Evolutionary conservation across 2,113 vertebrate genomes (phyloP).

Genomic region (Fulica atra): DNA sequence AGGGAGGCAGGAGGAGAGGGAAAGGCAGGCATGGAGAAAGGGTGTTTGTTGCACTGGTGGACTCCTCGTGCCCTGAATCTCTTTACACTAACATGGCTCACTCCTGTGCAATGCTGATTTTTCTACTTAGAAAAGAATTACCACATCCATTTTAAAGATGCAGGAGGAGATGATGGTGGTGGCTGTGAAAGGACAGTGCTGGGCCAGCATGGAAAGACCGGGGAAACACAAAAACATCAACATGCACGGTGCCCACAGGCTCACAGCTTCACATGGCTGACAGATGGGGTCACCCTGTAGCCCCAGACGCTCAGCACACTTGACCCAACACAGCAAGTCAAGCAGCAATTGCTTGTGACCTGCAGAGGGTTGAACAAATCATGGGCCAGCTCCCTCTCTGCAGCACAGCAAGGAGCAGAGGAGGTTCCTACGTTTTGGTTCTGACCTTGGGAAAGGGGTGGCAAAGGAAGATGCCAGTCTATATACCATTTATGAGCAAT

Average conservation of each 20-base stretch:
- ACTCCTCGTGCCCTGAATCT: background rate
- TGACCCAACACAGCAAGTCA: background rate
- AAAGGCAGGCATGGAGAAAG: background rate
- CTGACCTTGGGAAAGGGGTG: background rate
- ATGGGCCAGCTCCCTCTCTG: background rate
- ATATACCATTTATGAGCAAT: background rate
- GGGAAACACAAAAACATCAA: background rate
- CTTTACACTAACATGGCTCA: background rate
- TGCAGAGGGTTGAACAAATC: background rate
- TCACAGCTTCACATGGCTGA: background rate
- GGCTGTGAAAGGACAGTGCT: background rate
- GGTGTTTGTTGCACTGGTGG: fast-evolving
- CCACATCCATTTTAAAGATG: background rate
- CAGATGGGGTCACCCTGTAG: background rate
- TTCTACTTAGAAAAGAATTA: background rate
- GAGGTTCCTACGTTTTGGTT: fast-evolving
- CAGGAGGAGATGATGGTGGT: background rate
- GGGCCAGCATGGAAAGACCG: background rate
- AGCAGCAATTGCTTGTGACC: background rate
- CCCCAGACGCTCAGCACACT: fast-evolving
- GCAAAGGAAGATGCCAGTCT: background rate
- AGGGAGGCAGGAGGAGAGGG: background rate
- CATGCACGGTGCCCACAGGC: background rate
- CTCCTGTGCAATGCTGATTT: background rate
- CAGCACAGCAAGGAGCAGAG: fast-evolving